phyloP scores from a whole-genome alignment of 2,888 invertebrate genomes.

The Nipponacmea schrenckii region DNA sequence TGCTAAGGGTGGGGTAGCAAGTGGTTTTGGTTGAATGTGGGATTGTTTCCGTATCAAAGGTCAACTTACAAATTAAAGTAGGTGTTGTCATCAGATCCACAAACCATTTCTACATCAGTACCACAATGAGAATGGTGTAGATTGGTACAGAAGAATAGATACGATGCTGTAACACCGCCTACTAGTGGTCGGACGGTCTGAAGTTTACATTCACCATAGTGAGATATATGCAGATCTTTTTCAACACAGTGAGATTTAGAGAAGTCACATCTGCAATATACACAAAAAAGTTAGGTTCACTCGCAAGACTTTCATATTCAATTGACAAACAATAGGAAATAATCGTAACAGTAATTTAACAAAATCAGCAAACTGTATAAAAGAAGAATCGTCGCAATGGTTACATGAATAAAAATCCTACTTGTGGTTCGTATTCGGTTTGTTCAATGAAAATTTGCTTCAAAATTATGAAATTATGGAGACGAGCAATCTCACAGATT shows the following conservation, averaged over 20 bases:
- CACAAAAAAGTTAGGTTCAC: too few relatives aligned
- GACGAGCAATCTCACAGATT: too few relatives aligned
- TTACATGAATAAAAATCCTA: too few relatives aligned
- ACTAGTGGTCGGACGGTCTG: background rate
- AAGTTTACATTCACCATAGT: slow-evolving; percentile 3
- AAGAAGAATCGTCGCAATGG: too few relatives aligned
- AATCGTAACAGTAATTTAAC: too few relatives aligned
- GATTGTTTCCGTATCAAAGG: background rate
- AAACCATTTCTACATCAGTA: slow-evolving; percentile 14
- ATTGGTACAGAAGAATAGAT: slow-evolving; percentile 12
- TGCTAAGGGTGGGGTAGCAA: too few relatives aligned
- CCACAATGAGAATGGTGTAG: slow-evolving; percentile 11
- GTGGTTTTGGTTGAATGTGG: background rate
- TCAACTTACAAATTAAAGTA: slow-evolving; percentile 9
- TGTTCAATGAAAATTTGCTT: too few relatives aligned
- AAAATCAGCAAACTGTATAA: too few relatives aligned
- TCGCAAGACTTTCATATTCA: too few relatives aligned
- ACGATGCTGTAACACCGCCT: slow-evolving; percentile 3
- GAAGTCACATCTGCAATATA: slow-evolving; percentile 1
- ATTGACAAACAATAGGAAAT: too few relatives aligned
- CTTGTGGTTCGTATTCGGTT: too few relatives aligned
- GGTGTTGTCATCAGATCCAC: slow-evolving; percentile 11
- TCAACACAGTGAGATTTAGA: slow-evolving; percentile 10
- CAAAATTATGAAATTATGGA: too few relatives aligned
- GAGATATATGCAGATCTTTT: background rate